These are phyloP conservation scores for Pollenia amentaria DNA, from an alignment of 2,888 invertebrate genomes.

Conservation along the genomic window DNA sequence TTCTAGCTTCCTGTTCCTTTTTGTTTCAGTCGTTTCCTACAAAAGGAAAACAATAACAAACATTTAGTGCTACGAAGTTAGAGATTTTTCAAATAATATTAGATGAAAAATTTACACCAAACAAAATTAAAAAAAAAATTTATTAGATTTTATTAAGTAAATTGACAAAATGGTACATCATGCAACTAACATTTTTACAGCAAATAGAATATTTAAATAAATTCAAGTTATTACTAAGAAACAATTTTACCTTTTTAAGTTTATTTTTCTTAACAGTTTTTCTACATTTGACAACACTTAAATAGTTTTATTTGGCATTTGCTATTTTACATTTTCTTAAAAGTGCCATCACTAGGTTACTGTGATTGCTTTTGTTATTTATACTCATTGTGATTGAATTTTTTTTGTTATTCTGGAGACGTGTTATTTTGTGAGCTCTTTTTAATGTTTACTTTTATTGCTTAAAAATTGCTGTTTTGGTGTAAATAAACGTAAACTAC, in stretches of 20 bases:
- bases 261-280: too few species aligned
- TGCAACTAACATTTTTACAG: too few species aligned
- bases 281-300: too few species aligned
- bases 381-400: constrained; percentile 41
- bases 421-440: constrained; percentile 19
- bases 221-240: too few species aligned
- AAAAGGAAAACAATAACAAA: constrained; percentile 38
- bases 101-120: too few species aligned
- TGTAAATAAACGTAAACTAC: constrained; percentile 9
- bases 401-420: constrained; percentile 5
- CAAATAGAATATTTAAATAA: too few species aligned
- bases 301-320: too few species aligned
- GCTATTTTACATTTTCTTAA: background rate
- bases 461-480: constrained; percentile 13
- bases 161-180: too few species aligned
- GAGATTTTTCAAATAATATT: background rate
- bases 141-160: too few species aligned
- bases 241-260: too few species aligned
- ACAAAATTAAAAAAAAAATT: too few species aligned
- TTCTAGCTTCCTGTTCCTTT: constrained; percentile 9
- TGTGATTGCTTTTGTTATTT: background rate
- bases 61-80: background rate
- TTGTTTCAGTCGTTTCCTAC: background rate
- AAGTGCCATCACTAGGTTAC: constrained; percentile 6
- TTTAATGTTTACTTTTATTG: background rate